Evolutionary conservation across 2,113 vertebrate genomes (phyloP).

Genomic region (Bambusicola thoracicus): DNA sequence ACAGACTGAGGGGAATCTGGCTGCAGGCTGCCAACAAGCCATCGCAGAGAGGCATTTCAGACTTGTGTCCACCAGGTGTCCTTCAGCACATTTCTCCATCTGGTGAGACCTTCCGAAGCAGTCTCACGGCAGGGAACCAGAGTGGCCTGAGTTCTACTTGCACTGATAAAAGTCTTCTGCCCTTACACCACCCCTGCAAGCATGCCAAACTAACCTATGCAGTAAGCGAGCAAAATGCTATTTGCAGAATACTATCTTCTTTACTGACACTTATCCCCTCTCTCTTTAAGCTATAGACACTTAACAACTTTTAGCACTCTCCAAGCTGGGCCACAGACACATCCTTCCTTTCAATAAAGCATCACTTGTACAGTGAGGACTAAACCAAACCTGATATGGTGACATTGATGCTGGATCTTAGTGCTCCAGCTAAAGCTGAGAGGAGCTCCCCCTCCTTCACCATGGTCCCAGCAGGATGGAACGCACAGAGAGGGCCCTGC

Average conservation of each 20-base stretch:
- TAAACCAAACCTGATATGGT: not conserved
- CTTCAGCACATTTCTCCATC: slow-evolving; percentile 20
- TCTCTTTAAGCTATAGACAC: not conserved
- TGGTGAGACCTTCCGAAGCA: not conserved
- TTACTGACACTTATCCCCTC: not conserved
- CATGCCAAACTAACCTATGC: not conserved
- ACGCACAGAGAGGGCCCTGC: not conserved
- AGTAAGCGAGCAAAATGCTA: no score
- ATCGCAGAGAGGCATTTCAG: slow-evolving; percentile 27
- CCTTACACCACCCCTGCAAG: not conserved
- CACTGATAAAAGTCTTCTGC: not conserved
- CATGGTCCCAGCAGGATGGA: not conserved
- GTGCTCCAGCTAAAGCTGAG: not conserved
- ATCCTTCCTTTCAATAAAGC: not conserved
- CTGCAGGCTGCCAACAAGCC: not conserved
- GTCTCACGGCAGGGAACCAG: not conserved
- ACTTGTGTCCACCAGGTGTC: slow-evolving; percentile 71
- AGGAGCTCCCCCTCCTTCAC: not conserved
- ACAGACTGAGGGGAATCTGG: not conserved
- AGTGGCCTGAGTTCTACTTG: not conserved
- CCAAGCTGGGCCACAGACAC: not conserved
- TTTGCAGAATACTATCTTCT: not conserved
- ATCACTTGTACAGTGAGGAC: not conserved
- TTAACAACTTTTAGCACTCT: not conserved
- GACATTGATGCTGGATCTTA: not conserved